Percentiles rank a stretch among this genome's conserved stretches.
phyloP scores from a whole-genome alignment of 2,797 vertebrate genomes.

The Cottoperca gobio region DNA sequence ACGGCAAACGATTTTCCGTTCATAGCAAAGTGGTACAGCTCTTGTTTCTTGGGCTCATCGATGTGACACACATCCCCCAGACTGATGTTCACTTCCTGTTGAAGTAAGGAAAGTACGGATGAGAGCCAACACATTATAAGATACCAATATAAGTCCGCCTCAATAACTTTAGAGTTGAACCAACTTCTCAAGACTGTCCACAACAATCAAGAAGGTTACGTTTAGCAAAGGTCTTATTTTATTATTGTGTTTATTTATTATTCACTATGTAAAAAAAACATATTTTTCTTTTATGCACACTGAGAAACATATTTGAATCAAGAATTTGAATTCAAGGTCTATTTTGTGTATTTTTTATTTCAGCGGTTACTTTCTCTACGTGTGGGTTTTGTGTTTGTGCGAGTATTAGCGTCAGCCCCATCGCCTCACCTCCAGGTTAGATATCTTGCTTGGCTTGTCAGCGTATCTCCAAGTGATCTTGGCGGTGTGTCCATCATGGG shows the following conservation, averaged over 20 bases:
- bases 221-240: not conserved
- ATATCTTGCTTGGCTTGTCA: constrained; percentile 87
- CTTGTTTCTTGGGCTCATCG: constrained; percentile 82
- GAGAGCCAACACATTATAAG: not conserved
- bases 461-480: constrained; percentile 97
- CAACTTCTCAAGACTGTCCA: not conserved
- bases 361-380: not conserved
- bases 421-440: constrained; percentile 86
- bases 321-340: not conserved
- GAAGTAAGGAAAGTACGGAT: constrained; percentile 26
- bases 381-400: not conserved
- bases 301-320: too few species aligned
- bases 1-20: constrained; percentile 96
- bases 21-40: constrained; percentile 97
- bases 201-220: not conserved
- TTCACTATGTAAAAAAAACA: not conserved
- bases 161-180: not conserved
- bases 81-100: constrained; percentile 91
- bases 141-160: not conserved
- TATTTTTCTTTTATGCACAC: not conserved
- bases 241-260: not conserved
- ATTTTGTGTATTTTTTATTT: not conserved
- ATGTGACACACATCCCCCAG: constrained; percentile 86
- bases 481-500: constrained; percentile 93
- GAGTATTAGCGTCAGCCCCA: not conserved